Evolutionary conservation across 37 sponge, comb jelly and placozoan genomes (phyloP).

Genomic region (Chondrilla cf. caribensis): DNA sequence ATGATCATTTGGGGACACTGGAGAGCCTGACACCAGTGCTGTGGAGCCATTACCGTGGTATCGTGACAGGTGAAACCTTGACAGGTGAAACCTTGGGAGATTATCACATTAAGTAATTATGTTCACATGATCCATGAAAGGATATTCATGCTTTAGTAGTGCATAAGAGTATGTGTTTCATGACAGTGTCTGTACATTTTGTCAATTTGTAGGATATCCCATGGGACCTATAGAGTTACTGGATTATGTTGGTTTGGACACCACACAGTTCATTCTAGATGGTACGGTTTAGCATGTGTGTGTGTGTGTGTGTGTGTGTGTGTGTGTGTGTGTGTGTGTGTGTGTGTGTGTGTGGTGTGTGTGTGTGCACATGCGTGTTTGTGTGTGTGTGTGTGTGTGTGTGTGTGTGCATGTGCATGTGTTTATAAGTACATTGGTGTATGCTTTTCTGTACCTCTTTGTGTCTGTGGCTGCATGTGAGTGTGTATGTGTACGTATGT

Average conservation of each 20-base stretch:
- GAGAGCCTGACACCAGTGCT: no score
- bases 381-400: constrained; percentile 23
- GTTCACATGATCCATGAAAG: no score
- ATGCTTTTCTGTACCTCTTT: no score
- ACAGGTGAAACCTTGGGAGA: no score
- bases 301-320: constrained; percentile 30
- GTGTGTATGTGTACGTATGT: constrained; percentile 24
- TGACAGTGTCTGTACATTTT: no score
- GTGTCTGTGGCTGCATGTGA: constrained; percentile 3
- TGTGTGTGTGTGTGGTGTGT: no score
- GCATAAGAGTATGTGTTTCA: no score
- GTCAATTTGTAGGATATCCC: constrained; percentile 62
- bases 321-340: constrained; percentile 32
- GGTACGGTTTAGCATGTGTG: constrained; percentile 45
- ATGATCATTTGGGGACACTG: no score
- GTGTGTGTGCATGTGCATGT: constrained; percentile 6
- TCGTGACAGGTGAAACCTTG: no score
- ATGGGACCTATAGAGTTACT: constrained; percentile 96
- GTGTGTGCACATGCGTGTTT: constrained; percentile 1
- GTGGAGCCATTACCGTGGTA: no score
- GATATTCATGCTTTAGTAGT: no score
- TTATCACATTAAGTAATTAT: no score
- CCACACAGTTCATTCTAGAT: constrained; percentile 82
- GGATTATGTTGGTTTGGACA: constrained; percentile 96
- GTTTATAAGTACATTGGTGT: not conserved